These are phyloP conservation scores for Oophaga sylvatica DNA, from an alignment of 2,797 vertebrate genomes.

Conservation along the genomic window DNA sequence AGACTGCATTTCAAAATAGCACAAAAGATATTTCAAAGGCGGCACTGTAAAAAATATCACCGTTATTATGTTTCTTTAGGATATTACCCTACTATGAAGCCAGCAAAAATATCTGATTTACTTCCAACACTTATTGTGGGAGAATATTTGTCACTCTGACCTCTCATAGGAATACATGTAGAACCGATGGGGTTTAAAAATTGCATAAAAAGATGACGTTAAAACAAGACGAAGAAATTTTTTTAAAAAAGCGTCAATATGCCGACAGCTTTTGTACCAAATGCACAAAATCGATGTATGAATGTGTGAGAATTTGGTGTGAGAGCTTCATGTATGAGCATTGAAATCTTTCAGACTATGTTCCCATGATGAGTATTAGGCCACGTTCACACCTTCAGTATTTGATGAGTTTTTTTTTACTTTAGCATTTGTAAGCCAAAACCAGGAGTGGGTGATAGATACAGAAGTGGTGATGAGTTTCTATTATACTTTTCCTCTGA, in stretches of 20 bases:
- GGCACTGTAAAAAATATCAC: constrained; percentile 4
- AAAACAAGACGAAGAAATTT: not conserved
- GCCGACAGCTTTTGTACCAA: not conserved
- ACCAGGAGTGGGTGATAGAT: no score
- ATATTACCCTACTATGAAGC: constrained; percentile 26
- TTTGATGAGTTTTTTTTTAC: no score
- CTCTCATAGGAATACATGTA: constrained; percentile 9
- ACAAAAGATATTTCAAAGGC: constrained; percentile 19
- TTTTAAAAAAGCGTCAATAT: not conserved
- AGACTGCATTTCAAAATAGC: constrained; percentile 13
- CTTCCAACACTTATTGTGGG: not conserved
- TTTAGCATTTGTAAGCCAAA: no score
- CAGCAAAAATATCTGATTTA: constrained; percentile 16
- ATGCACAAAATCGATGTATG: not conserved
- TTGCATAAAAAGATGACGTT: not conserved
- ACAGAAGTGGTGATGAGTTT: no score
- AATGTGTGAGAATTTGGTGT: not conserved
- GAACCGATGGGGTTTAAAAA: not conserved
- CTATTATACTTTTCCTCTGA: no score
- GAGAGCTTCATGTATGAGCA: not conserved
- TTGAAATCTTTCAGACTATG: no score
- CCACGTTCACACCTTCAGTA: no score
- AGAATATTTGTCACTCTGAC: not conserved
- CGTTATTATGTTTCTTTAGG: constrained; percentile 14
- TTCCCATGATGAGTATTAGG: no score